phyloP scores from a whole-genome alignment of 2,797 vertebrate species.

The Poliocrania exsul region DNA sequence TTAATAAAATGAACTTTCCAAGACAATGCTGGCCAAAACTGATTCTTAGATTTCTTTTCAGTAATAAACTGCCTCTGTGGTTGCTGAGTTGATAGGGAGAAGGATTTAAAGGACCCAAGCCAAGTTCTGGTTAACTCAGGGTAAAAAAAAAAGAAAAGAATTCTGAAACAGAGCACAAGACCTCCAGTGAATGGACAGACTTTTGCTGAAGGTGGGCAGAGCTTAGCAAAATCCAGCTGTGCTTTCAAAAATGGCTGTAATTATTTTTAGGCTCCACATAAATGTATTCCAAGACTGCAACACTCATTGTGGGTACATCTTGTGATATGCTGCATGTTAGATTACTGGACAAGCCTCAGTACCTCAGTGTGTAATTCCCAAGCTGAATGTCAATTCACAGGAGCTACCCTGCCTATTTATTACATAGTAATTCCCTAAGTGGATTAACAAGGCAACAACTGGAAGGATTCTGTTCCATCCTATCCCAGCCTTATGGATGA shows the following conservation, averaged over 20 bases:
- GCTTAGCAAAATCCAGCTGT: constrained; percentile 7
- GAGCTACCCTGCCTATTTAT: not conserved
- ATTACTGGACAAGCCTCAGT: constrained; percentile 17
- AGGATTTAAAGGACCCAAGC: not conserved
- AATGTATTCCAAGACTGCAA: constrained; percentile 9
- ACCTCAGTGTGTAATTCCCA: constrained; percentile 25
- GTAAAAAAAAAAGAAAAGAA: not conserved
- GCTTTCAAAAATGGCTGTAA: not conserved
- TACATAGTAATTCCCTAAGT: not conserved
- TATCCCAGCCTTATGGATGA: not conserved
- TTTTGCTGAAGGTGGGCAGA: not conserved
- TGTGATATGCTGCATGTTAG: constrained; percentile 38
- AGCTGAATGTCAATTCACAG: not conserved
- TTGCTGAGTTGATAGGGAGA: constrained; percentile 51
- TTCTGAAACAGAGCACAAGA: not conserved
- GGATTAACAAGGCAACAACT: not conserved
- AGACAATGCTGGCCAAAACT: constrained; percentile 69
- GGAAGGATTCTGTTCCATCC: not conserved
- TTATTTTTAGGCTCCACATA: not conserved
- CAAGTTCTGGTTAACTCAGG: constrained; percentile 11
- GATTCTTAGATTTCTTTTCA: constrained; percentile 72
- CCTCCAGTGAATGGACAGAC: not conserved
- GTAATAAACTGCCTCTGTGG: constrained; percentile 66
- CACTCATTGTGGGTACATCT: constrained; percentile 2
- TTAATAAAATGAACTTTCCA: constrained; percentile 75